Conservation (phyloP, 2,797 vertebrate species). For the Megalops cyprinoides region DNA sequence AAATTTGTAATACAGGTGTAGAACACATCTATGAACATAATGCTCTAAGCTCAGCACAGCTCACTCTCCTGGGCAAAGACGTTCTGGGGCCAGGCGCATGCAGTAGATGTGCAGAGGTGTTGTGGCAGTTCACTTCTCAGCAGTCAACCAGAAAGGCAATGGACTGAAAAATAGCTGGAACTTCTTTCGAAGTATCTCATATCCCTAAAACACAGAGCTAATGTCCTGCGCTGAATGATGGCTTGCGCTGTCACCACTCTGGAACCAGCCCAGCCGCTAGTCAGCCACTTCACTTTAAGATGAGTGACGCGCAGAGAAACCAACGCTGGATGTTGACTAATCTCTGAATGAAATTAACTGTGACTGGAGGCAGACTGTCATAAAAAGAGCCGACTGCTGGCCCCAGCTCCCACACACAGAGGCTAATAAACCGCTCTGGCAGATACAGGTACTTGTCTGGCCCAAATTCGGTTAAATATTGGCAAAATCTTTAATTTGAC, state of each 20-base stretch:
- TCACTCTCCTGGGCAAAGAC: not conserved
- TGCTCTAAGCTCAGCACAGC: not conserved
- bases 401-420: slow-evolving; percentile 55
- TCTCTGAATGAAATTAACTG: slow-evolving; percentile 31
- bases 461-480: slow-evolving; percentile 36
- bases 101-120: too few relatives aligned
- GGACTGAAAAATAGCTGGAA: not conserved
- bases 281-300: not conserved
- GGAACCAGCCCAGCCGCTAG: slow-evolving; percentile 5
- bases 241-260: not conserved
- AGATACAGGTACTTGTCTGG: not conserved
- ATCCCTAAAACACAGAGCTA: not conserved
- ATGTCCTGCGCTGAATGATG: not conserved
- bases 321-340: slow-evolving; percentile 27
- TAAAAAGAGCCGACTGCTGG: not conserved
- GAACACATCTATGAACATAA: too few relatives aligned
- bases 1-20: too few relatives aligned
- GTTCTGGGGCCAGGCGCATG: not conserved
- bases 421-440: slow-evolving; percentile 50
- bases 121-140: not conserved
- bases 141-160: not conserved
- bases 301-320: slow-evolving; percentile 24
- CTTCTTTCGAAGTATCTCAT: slow-evolving; percentile 13
- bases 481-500: slow-evolving; percentile 58
- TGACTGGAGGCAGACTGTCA: slow-evolving; percentile 36